Conservation (phyloP, 2,888 invertebrate genomes). For the Imbricaverruca yamaguchii region DNA sequence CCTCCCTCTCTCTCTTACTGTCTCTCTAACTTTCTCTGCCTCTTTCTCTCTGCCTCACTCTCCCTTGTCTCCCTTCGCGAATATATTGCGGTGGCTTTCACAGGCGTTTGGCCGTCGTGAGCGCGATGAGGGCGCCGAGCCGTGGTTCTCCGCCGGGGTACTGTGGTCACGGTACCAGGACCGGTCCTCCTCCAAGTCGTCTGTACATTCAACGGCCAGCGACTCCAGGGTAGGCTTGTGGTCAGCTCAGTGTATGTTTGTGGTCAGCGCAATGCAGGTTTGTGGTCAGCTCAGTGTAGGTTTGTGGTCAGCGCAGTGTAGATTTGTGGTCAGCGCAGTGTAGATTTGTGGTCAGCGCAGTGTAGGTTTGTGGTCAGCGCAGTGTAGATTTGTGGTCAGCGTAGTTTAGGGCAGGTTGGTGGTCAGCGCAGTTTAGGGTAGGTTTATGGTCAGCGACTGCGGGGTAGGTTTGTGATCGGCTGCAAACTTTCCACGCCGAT, state of each 20-base stretch:
- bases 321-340: neutral
- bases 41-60: too few relatives aligned
- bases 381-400: neutral
- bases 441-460: too few relatives aligned
- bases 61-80: too few relatives aligned
- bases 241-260: neutral
- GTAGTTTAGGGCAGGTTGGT: neutral
- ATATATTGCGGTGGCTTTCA: neutral
- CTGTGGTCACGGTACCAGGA: neutral
- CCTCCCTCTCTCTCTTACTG: too few relatives aligned
- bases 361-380: neutral
- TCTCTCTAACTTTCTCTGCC: too few relatives aligned
- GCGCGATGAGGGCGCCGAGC: neutral
- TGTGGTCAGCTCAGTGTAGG: neutral
- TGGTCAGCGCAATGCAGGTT: neutral
- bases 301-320: neutral
- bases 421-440: too few relatives aligned
- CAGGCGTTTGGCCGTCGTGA: neutral
- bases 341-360: neutral
- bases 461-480: too few relatives aligned
- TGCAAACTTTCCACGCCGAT: too few relatives aligned
- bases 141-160: neutral
- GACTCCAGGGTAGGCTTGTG: constrained; percentile 3
- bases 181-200: neutral
- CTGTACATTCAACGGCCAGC: neutral